phyloP scores from a whole-genome alignment of 2,888 invertebrate genomes.

The Temnothorax unifasciatus region DNA sequence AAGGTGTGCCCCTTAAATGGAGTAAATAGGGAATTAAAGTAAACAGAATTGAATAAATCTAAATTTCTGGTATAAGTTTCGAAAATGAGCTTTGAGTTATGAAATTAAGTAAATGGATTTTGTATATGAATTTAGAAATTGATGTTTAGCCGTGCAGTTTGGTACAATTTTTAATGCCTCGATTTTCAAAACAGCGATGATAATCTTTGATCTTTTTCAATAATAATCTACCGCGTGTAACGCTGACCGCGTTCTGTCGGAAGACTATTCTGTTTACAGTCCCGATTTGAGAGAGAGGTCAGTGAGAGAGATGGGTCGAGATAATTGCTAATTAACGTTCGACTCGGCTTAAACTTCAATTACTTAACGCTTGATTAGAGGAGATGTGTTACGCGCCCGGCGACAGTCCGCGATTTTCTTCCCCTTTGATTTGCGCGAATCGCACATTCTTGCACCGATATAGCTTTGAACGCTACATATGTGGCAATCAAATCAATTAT shows the following conservation, averaged over 20 bases:
- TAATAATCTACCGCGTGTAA: background rate
- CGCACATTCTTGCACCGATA: background rate
- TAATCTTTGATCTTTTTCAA: background rate
- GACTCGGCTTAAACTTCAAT: slow-evolving; percentile 26
- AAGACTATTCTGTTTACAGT: background rate
- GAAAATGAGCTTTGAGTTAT: background rate
- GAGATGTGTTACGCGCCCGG: background rate
- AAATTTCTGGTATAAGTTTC: background rate
- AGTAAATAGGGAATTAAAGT: background rate
- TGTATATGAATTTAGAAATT: background rate
- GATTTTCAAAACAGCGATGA: background rate
- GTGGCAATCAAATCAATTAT: slow-evolving; percentile 53
- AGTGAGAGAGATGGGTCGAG: background rate
- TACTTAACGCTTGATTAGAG: slow-evolving; percentile 44
- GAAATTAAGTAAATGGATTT: background rate
- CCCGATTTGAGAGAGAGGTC: background rate
- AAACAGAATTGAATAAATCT: background rate
- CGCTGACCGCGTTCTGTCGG: background rate
- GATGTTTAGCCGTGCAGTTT: background rate
- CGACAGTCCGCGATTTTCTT: slow-evolving; percentile 20
- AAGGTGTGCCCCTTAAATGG: no score
- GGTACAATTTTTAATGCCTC: background rate
- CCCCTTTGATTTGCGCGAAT: slow-evolving; percentile 32
- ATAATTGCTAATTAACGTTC: slow-evolving; percentile 28
- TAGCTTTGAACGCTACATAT: slow-evolving; percentile 34